Conservation (phyloP, 2,888 invertebrate species). For the Eledone cirrhosa region DNA sequence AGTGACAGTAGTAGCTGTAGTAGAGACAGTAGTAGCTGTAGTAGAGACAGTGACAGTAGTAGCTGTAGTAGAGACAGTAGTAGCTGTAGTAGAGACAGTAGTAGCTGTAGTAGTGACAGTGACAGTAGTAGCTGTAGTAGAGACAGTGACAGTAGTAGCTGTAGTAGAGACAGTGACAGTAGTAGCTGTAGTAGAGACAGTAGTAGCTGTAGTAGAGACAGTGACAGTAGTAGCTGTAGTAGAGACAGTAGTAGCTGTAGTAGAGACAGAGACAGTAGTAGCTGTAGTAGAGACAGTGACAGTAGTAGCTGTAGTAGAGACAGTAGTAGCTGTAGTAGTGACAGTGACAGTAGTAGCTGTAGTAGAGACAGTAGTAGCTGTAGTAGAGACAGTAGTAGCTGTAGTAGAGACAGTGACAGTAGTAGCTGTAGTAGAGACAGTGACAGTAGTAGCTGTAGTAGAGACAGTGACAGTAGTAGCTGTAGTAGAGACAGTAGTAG, state of each 20-base stretch:
- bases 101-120: constrained; percentile 16
- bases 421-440: background rate
- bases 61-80: constrained; percentile 8
- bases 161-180: background rate
- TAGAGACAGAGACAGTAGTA: background rate
- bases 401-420: background rate
- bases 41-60: constrained; percentile 7
- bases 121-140: constrained; percentile 9
- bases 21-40: background rate
- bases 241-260: background rate
- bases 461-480: background rate
- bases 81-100: constrained; percentile 8
- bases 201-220: background rate
- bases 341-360: constrained; percentile 9
- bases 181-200: background rate
- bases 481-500: background rate
- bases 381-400: constrained; percentile 7
- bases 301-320: background rate
- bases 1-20: constrained; percentile 1
- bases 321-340: background rate
- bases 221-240: background rate
- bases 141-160: background rate
- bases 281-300: background rate
- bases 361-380: constrained; percentile 8
- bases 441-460: background rate